Evolutionary conservation across 2,888 invertebrate species (phyloP).

Genomic region (Anthophora plumipes): DNA sequence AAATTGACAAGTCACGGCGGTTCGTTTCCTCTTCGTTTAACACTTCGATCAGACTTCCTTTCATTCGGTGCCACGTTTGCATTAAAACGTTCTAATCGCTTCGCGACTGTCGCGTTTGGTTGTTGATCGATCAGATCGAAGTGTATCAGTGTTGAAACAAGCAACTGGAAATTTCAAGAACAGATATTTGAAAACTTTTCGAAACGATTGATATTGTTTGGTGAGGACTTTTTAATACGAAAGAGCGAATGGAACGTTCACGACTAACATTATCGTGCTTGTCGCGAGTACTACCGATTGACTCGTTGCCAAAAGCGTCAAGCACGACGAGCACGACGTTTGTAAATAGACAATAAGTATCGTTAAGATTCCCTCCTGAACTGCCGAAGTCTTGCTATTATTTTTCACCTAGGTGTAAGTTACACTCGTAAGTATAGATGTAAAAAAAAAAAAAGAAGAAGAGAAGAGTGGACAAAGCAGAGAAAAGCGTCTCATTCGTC

Average conservation of each 20-base stretch:
- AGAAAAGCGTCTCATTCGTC: conserved; percentile 10
- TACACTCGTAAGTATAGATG: conserved; percentile 53
- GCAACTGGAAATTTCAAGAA: no score
- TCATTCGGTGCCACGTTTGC: no score
- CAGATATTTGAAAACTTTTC: no score
- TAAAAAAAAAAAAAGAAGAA: conserved; percentile 30
- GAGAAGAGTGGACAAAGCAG: neutral
- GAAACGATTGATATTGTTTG: no score
- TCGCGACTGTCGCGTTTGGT: no score
- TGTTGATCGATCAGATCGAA: no score
- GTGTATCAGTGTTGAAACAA: no score
- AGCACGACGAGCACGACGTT: conserved; percentile 58
- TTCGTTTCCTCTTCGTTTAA: neutral
- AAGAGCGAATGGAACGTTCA: neutral
- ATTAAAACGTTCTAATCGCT: no score
- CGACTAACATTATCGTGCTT: neutral
- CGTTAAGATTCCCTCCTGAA: conserved; percentile 59
- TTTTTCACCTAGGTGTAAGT: conserved; percentile 64
- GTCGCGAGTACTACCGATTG: conserved; percentile 12
- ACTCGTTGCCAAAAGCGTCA: conserved; percentile 60
- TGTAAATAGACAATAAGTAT: conserved; percentile 76
- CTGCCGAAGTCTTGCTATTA: conserved; percentile 53
- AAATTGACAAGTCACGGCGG: conserved; percentile 5
- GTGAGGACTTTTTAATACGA: no score
- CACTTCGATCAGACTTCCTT: neutral